Conservation (phyloP, 2,113 vertebrate genomes). For the Australoheros scitulus region DNA sequence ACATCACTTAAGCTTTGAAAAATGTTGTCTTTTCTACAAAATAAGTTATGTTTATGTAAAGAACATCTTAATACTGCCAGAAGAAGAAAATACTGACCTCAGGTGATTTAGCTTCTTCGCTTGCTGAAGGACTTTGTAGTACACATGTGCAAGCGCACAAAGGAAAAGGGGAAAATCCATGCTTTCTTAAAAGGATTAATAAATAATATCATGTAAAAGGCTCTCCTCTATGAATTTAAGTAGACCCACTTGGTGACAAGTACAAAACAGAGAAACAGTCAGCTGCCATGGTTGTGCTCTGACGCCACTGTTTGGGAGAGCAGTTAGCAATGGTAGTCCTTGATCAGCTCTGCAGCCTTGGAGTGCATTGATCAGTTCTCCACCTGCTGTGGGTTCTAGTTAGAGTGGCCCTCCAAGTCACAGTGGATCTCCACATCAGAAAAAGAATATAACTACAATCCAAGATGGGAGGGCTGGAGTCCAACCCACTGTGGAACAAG, state of each 20-base stretch:
- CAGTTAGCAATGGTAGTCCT: no score
- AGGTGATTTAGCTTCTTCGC: background rate
- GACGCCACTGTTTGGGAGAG: background rate
- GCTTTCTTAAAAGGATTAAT: background rate
- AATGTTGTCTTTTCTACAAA: background rate
- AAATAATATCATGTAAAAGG: background rate
- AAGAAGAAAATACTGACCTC: background rate
- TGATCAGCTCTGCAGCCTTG: background rate
- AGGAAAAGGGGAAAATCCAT: background rate
- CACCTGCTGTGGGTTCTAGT: background rate
- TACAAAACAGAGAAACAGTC: background rate
- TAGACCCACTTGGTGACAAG: background rate
- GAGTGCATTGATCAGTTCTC: background rate
- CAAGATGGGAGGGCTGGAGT: background rate
- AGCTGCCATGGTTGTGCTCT: background rate
- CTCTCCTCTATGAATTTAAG: background rate
- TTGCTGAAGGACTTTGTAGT: background rate
- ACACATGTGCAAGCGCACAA: background rate
- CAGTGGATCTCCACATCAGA: background rate
- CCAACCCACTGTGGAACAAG: background rate
- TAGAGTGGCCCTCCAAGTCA: background rate
- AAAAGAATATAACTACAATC: background rate
- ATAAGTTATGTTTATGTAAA: slow-evolving; percentile 16
- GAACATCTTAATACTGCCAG: background rate
- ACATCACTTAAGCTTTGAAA: slow-evolving; percentile 1